Evolutionary conservation across 2,113 vertebrate genomes (phyloP).

Genomic region (Nettapus auritus): DNA sequence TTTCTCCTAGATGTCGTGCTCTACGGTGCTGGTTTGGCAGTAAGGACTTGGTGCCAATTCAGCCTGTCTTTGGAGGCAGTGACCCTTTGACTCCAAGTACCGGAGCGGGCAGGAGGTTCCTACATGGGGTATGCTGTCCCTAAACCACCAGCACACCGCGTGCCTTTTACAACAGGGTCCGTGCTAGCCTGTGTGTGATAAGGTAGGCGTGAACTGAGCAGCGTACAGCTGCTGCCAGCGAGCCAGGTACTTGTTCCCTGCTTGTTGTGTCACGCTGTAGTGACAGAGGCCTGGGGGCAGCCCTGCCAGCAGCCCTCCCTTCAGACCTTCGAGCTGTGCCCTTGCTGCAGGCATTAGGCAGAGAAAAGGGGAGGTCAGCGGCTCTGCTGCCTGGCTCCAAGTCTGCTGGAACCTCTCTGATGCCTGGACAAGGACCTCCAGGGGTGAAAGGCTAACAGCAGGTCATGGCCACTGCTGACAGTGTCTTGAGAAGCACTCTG

Average conservation of each 20-base stretch:
- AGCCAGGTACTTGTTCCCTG: too few relatives aligned
- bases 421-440: not conserved
- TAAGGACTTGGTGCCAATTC: not conserved
- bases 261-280: too few relatives aligned
- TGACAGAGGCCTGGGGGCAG: too few relatives aligned
- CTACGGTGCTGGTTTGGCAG: not conserved
- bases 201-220: too few relatives aligned
- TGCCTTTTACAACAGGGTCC: too few relatives aligned
- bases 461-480: accelerated
- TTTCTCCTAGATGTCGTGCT: not conserved
- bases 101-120: not conserved
- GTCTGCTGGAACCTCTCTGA: not conserved
- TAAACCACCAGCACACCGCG: not conserved
- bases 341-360: not conserved
- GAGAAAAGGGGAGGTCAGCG: not conserved
- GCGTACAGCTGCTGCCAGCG: too few relatives aligned
- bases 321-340: not conserved
- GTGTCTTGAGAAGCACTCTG: not conserved
- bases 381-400: not conserved
- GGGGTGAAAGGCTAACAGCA: not conserved
- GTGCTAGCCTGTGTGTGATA: too few relatives aligned
- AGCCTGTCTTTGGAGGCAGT: not conserved
- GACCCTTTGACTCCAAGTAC: not conserved
- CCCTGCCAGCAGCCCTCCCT: not conserved
- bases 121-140: not conserved